Evolutionary conservation across 2,888 invertebrate species (phyloP).

Genomic region (Amblyjoppa proteus): DNA sequence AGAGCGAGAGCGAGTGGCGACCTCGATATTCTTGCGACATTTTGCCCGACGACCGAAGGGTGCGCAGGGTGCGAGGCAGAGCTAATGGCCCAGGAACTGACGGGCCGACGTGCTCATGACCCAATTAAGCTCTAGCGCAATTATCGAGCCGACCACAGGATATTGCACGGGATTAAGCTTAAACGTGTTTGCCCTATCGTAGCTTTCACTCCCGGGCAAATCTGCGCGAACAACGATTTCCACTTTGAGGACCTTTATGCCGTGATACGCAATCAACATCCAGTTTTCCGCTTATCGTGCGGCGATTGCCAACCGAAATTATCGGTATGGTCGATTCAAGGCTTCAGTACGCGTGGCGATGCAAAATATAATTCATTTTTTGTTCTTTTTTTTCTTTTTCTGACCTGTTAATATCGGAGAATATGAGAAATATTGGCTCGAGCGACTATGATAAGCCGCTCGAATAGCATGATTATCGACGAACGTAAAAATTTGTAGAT

Average conservation of each 20-base stretch:
- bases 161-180: slow-evolving; percentile 12
- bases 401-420: neutral
- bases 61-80: slow-evolving; percentile 42
- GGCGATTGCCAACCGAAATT: neutral
- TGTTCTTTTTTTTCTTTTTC: neutral
- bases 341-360: neutral
- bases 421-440: neutral
- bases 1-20: neutral
- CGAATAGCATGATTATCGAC: no score
- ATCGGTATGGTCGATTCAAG: neutral
- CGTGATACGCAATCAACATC: neutral
- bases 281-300: neutral
- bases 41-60: slow-evolving; percentile 36
- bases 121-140: slow-evolving; percentile 27
- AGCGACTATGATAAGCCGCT: no score
- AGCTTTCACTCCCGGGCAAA: slow-evolving; percentile 4
- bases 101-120: slow-evolving; percentile 16
- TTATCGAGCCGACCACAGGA: slow-evolving; percentile 20
- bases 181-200: neutral
- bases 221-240: neutral
- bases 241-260: neutral
- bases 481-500: neutral
- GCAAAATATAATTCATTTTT: neutral
- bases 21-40: slow-evolving; percentile 41
- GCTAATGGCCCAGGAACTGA: slow-evolving; percentile 53